Evolutionary conservation across 2,888 invertebrate species (phyloP), one percentile per base, ranked within the genome.

Genomic region (Gnatocerus cornutus): DNA sequence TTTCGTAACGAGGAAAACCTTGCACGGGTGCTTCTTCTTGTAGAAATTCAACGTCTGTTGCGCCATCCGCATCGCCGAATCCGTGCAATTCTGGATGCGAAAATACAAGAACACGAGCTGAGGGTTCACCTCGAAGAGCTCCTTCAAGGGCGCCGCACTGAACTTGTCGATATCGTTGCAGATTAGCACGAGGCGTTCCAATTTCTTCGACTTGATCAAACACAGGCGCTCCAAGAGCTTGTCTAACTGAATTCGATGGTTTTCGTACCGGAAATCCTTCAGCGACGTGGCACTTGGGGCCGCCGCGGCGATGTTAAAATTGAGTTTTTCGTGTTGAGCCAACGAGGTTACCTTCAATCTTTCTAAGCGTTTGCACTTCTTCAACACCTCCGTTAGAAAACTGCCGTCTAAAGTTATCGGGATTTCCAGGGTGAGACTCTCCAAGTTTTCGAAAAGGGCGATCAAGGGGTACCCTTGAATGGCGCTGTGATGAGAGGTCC

Each of bases 81-180:
- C 52, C 1, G 59, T 58, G n/a, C 39, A n/a, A 2, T 29, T 10
- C 10, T 41, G 9, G 1, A 67, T 59, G 7, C 58, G 13, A 10
- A 67, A 52, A 30, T 67, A 67, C 33, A 67, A n/a, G 50, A 67
- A 67, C 13, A 41, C 21, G 7, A 67, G 12, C 27, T 59, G 39
- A 0, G 52, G 59, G 29, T 67, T 58, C 2, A 0, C 3, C 3
- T 67, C 52, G 8, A 67, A 14, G 3, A 67, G 41, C n/a, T 46
- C 12, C 10, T 39, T 39, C 16, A 67, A 16, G 14, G 52, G 41
- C 3, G 5, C 10, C 2, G 52, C 14, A 12, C 39, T 67, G 10
- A 67, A 59, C 10, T 43, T 67, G 21, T 58, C 50, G 3, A 46
- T 30, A 4, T 27, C 41, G 3, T 67, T 16, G 12, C 66, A 67